Evolutionary conservation across 2,113 vertebrate genomes (phyloP), one percentile per base, ranked within the genome.

Genomic region (Rhea americana): DNA sequence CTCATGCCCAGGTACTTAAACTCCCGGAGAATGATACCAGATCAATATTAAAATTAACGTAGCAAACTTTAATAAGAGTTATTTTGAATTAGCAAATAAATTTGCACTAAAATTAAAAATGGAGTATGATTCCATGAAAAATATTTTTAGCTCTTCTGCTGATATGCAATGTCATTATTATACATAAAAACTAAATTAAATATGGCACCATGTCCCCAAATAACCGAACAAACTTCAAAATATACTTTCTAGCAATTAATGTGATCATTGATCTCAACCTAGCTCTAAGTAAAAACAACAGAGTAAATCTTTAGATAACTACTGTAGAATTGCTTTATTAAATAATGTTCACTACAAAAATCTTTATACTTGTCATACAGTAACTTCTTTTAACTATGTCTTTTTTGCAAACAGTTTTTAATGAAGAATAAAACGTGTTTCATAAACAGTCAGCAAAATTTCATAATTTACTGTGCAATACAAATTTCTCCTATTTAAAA

Each of bases 331-430:
- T 19, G 3, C 14, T 67, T 78, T 84, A 83, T 78, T 67, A 86
- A 96, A 89, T 82, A 55, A 63, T 83, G 16, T 65, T 58, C 75
- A 14, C 35, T 68, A 61, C 28, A 51, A 91, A 84, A 84, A 68
- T 78, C 71, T 56, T 77, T 3, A 43, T 81, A 67, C 62, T 91
- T 87, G 3, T 78, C 58, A 81, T 19, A 47, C 7, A 56, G 4
- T 81, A 9, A 37, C 26, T 50, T 71, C 30, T 59, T 86, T 53
- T 51, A 71, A 71, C 35, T 72, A 15, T 15, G 63, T 28, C 35
- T 26, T 22, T 51, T 78, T 59, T 50, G 8, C 24, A 59, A 15
- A 32, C 55, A 51, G 18, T 58, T 94, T 89, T 91, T 39, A 92
- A 72, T 55, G 20, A 72, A 6, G 26, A 74, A 67, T 75, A 14